A percentile compares a stretch with the other conserved stretches of the same genome.
Evolutionary conservation across 1,140 invertebrate species (phyloP).

Genomic region (Plectrocnemia conspersa): DNA sequence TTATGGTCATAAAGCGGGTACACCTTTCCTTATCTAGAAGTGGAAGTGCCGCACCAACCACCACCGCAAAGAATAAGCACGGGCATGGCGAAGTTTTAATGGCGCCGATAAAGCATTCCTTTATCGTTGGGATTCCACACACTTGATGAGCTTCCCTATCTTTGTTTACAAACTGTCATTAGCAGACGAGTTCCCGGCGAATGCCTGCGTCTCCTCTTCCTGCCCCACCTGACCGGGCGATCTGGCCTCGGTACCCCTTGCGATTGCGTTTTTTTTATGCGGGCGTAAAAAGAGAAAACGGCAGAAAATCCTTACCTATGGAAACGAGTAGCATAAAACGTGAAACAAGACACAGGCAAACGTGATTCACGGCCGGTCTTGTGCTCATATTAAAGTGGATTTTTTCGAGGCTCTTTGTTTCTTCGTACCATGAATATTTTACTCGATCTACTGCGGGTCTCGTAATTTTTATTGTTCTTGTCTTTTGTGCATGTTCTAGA

Average conservation of each 20-base stretch:
- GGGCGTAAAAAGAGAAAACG: slow-evolving; percentile 2
- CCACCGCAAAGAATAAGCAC: slow-evolving; percentile 8
- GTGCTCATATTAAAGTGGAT: slow-evolving; percentile 18
- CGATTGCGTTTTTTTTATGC: slow-evolving; percentile 11
- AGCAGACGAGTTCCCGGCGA: slow-evolving; percentile 12
- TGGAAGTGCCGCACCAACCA: neutral
- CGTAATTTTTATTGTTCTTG: too few relatives aligned
- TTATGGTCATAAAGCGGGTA: slow-evolving; percentile 8
- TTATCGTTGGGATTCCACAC: slow-evolving; percentile 24
- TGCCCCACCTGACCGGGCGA: neutral
- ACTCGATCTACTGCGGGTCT: too few relatives aligned
- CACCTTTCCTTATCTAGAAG: slow-evolving; percentile 11
- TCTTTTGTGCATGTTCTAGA: too few relatives aligned
- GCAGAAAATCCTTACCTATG: slow-evolving; percentile 4
- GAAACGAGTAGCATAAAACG: slow-evolving; percentile 15
- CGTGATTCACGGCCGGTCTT: slow-evolving; percentile 19
- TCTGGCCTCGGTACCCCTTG: neutral
- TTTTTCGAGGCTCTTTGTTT: slow-evolving; percentile 17
- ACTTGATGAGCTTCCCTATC: slow-evolving; percentile 17
- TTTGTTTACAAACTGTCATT: slow-evolving; percentile 29
- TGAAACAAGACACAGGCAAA: slow-evolving; percentile 19
- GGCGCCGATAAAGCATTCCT: slow-evolving; percentile 26
- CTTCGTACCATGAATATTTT: slow-evolving; percentile 17
- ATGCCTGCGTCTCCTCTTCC: slow-evolving; percentile 4
- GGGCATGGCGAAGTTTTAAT: slow-evolving; percentile 22